Evolutionary conservation across 2,113 vertebrate species (phyloP).

Genomic region (Maccullochella peelii): DNA sequence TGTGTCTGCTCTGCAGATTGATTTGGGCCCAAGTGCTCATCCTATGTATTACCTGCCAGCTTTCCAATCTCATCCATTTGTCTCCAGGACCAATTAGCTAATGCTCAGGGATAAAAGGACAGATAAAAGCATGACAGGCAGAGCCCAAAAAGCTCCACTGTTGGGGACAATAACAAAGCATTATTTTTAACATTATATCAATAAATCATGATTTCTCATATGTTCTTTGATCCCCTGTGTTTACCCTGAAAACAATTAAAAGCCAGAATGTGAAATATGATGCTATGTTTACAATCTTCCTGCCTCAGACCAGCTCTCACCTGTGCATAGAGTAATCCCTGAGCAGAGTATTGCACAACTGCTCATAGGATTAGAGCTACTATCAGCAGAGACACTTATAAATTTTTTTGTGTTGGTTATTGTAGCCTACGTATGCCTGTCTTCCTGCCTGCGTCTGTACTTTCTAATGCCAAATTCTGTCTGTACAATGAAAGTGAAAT

Average conservation of each 20-base stretch:
- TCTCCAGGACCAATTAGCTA: slow-evolving; percentile 54
- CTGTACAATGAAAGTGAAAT: slow-evolving; percentile 30
- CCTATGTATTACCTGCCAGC: slow-evolving; percentile 17
- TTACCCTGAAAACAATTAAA: slow-evolving; percentile 48
- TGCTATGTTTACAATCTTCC: slow-evolving; percentile 2
- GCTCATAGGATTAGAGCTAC: slow-evolving; percentile 50
- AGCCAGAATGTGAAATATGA: slow-evolving; percentile 62
- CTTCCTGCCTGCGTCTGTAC: background rate
- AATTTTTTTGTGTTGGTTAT: slow-evolving; percentile 15
- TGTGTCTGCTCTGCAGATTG: slow-evolving; percentile 17
- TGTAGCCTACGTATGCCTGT: background rate
- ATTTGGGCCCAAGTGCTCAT: slow-evolving; percentile 12
- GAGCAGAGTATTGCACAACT: slow-evolving; percentile 29
- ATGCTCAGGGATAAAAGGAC: slow-evolving; percentile 37
- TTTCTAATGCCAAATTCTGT: slow-evolving; percentile 6
- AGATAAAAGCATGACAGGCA: slow-evolving; percentile 7
- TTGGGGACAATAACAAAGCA: slow-evolving; percentile 22
- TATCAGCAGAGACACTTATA: slow-evolving; percentile 37
- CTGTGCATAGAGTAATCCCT: slow-evolving; percentile 47
- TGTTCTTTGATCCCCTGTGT: slow-evolving; percentile 36
- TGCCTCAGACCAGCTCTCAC: slow-evolving; percentile 30
- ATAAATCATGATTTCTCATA: slow-evolving; percentile 29
- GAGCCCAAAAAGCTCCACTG: slow-evolving; percentile 25
- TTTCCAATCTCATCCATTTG: slow-evolving; percentile 26
- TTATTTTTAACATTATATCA: slow-evolving; percentile 7